phyloP scores from a whole-genome alignment of 2,888 invertebrate genomes.

The Scaptomyza reducta region DNA sequence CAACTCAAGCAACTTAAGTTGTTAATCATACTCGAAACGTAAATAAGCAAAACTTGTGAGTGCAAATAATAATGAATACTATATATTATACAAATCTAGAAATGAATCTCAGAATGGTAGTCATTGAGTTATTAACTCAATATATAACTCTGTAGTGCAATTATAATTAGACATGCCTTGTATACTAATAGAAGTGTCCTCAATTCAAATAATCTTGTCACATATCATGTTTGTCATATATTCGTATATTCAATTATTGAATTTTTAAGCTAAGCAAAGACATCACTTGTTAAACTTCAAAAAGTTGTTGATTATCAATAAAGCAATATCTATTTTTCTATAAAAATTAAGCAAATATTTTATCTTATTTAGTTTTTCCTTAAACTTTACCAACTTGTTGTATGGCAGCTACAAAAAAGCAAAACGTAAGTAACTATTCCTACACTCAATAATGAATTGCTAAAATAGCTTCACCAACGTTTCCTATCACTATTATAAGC shows the following conservation, averaged over 20 bases:
- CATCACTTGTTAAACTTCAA: constrained; percentile 36
- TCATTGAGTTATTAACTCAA: neutral
- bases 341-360: neutral
- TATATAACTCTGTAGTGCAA: constrained; percentile 7
- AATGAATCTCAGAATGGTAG: constrained; percentile 20
- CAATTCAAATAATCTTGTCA: constrained; percentile 16
- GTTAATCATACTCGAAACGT: constrained; percentile 14
- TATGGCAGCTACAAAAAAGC: no score
- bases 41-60: constrained; percentile 5
- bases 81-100: neutral
- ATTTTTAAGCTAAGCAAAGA: constrained; percentile 35
- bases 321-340: constrained; percentile 35
- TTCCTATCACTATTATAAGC: neutral
- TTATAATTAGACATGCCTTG: constrained; percentile 8
- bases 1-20: neutral
- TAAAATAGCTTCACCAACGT: neutral
- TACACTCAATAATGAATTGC: neutral
- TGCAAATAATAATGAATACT: constrained; percentile 7
- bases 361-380: neutral
- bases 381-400: neutral
- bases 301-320: constrained; percentile 42
- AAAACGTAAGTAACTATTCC: neutral
- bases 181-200: neutral
- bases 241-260: neutral
- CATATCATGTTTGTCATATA: constrained; percentile 21